Conservation (phyloP, 2,113 vertebrate species). For the Leucopsar rothschildi region DNA sequence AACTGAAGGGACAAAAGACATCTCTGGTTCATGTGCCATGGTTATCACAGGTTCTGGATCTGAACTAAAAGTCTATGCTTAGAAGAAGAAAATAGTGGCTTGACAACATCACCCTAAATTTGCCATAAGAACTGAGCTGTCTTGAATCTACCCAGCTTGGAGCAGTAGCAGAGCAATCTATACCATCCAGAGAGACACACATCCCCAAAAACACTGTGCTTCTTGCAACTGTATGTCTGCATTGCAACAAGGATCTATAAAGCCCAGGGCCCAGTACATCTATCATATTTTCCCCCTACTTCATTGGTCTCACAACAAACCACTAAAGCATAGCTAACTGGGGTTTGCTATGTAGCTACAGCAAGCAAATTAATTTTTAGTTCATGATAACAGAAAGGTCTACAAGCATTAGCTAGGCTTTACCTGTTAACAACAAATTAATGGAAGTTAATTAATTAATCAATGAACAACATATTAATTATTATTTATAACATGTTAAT, state of each 20-base stretch:
- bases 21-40: not conserved
- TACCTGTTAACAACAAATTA: not conserved
- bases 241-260: not conserved
- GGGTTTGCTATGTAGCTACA: not conserved
- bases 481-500: not conserved
- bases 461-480: not conserved
- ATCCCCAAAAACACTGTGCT: not conserved
- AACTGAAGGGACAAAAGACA: not conserved
- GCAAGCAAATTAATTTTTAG: not conserved
- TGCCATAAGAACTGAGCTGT: not conserved
- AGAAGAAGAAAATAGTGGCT: not conserved
- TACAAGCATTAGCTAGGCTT: not conserved
- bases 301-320: not conserved
- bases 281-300: not conserved
- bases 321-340: not conserved
- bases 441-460: not conserved
- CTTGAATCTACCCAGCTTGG: not conserved
- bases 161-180: not conserved
- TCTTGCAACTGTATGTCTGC: not conserved
- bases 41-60: not conserved
- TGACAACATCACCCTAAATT: not conserved
- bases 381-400: not conserved
- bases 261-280: not conserved
- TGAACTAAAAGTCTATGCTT: not conserved
- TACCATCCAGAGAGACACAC: not conserved